Evolutionary conservation across 2,113 vertebrate species (phyloP).

Genomic region (Indri indri): DNA sequence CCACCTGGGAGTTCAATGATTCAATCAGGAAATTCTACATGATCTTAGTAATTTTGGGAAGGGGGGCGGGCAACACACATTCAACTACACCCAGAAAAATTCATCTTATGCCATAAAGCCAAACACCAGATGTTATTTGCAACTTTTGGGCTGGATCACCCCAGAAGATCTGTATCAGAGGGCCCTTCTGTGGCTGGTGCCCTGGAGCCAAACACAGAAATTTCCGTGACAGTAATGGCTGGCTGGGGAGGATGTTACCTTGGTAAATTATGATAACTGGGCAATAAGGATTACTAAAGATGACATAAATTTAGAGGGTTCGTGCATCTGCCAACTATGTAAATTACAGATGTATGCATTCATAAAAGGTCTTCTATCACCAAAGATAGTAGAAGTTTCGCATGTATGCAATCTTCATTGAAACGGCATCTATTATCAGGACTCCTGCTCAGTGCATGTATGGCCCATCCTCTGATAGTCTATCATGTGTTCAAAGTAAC

Average conservation of each 20-base stretch:
- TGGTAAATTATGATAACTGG: constrained; percentile 56
- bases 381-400: constrained; percentile 36
- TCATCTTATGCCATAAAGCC: constrained; percentile 56
- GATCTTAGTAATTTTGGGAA: constrained; percentile 45
- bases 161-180: constrained; percentile 31
- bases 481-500: background rate
- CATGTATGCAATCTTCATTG: background rate
- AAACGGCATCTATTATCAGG: constrained; percentile 20
- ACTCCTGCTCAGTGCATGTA: background rate
- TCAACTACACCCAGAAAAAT: constrained; percentile 63
- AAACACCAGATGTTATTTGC: constrained; percentile 64
- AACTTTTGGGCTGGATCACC: constrained; percentile 50
- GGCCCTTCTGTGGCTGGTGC: constrained; percentile 23
- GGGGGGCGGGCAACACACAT: background rate
- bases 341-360: constrained; percentile 30
- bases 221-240: constrained; percentile 43
- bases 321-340: constrained; percentile 26
- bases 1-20: constrained; percentile 56
- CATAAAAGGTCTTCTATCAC: constrained; percentile 37
- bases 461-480: background rate
- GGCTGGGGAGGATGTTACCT: constrained; percentile 27
- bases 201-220: constrained; percentile 32
- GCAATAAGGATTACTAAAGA: constrained; percentile 54
- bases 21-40: constrained; percentile 54
- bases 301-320: constrained; percentile 36